Evolutionary conservation across 2,113 vertebrate genomes (phyloP), one percentile per base, ranked within the genome.

Genomic region (Fregata magnificens): DNA sequence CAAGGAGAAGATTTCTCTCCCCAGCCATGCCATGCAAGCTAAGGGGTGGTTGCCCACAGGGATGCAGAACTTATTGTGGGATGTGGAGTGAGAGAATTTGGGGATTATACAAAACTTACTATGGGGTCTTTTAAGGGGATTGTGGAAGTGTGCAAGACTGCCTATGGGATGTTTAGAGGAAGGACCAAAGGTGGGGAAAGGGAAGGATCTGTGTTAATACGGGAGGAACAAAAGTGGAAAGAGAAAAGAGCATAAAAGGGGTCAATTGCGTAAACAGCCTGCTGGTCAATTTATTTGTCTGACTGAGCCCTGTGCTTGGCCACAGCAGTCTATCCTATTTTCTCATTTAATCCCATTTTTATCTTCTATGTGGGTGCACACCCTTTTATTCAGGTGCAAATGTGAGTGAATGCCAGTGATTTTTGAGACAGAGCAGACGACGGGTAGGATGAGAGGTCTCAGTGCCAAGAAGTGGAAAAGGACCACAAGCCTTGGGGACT

Each of bases 351-450:
- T 66, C 8, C 26, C n/a, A 17, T 61, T 93, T 66, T 44, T 47
- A 1, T 10, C 13, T 29, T 53, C 28, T 61, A 0, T 38, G 3
- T 49, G 16, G 20, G 14, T 36, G n/a, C 21, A 67, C 31, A 44
- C 9, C 6, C 17, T 56, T 16, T 28, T 71, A 10, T 89, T 67
- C 15, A 13, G 34, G 16, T 69, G 16, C 25, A 36, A 2, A 3
- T 25, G 19, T 6, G 17, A 38, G 22, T 67, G 25, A 92, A 71
- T 50, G 29, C 25, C 73, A 55, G 58, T 4, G 29, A 55, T 58
- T 91, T 79, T 76, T 9, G 1, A 80, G 45, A 34, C 62, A 80
- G 62, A 67, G 47, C 25, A 67, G 17, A 13, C 8, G 3, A 11
- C n/a, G 24, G 24, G 13, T 22, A 28, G 7, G 29, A 62, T 17